Evolutionary conservation across 2,113 vertebrate genomes (phyloP).

Genomic region (Laterallus jamaicensis): DNA sequence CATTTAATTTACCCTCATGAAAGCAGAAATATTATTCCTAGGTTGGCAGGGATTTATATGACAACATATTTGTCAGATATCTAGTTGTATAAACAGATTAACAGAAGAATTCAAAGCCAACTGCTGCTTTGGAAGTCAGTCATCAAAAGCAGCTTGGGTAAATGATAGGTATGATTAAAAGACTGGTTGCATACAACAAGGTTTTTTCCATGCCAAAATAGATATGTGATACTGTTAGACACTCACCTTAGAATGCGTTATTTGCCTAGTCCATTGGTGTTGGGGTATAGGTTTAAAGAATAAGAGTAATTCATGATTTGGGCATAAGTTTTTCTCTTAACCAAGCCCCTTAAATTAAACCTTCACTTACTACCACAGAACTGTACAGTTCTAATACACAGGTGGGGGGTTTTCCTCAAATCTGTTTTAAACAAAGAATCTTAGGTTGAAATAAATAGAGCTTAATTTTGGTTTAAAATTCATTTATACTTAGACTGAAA

Average conservation of each 20-base stretch:
- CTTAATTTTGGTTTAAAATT: background rate
- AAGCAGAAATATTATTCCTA: background rate
- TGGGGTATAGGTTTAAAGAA: background rate
- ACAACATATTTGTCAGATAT: background rate
- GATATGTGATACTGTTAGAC: background rate
- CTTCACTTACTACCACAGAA: background rate
- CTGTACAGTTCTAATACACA: background rate
- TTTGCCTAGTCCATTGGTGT: background rate
- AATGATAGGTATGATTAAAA: background rate
- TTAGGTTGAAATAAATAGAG: background rate
- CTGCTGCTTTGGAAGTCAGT: background rate
- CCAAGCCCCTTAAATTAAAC: no score
- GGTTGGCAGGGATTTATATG: background rate
- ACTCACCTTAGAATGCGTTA: background rate
- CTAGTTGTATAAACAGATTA: background rate
- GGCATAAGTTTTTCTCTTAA: background rate
- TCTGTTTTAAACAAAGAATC: background rate
- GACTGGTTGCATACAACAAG: no score
- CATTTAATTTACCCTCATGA: background rate
- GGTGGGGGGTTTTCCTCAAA: background rate
- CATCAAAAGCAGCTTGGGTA: background rate
- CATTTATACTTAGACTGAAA: background rate
- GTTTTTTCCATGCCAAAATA: background rate
- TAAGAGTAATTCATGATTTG: background rate
- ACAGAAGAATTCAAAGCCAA: background rate